Percentiles rank a stretch among this genome's conserved stretches.
These are phyloP conservation scores for Carterocephalus palaemon DNA, from an alignment of 2,888 invertebrate species.

Conservation along the genomic window DNA sequence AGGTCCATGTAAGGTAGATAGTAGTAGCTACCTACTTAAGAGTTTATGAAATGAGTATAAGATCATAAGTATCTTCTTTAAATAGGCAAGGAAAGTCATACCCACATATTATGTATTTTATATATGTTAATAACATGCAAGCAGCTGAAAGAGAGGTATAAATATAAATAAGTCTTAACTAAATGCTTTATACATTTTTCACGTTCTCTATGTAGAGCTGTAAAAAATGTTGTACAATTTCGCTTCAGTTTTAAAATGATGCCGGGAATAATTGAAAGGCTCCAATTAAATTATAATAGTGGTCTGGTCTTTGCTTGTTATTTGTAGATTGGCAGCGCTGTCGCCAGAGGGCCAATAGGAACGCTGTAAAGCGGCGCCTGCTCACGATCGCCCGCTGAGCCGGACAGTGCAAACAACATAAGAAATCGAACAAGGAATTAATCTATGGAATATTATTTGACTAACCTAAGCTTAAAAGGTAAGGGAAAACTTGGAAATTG, in stretches of 20 bases:
- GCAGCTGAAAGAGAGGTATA: no score
- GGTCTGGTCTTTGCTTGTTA: conserved; percentile 54
- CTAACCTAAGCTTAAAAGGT: no score
- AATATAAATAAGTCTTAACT: no score
- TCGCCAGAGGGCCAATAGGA: conserved; percentile 66
- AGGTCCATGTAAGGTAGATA: no score
- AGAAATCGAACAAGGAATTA: conserved; percentile 38
- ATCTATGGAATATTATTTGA: conserved; percentile 9
- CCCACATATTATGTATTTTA: not conserved
- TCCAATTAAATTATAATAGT: conserved; percentile 68
- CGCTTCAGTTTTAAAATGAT: conserved; percentile 17
- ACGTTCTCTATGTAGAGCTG: not conserved
- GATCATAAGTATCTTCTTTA: no score
- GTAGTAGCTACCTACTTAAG: no score
- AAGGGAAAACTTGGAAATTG: no score
- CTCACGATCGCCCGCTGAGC: conserved; percentile 66
- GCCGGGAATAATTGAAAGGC: conserved; percentile 33
- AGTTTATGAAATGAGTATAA: no score
- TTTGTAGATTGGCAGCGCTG: conserved; percentile 71
- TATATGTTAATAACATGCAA: no score
- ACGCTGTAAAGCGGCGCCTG: conserved; percentile 71
- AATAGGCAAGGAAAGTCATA: no score
- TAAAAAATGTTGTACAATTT: conserved; percentile 1
- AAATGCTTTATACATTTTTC: conserved; percentile 7
- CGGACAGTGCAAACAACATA: conserved; percentile 52